Evolutionary conservation across 2,113 vertebrate species (phyloP), one percentile per base, ranked within the genome.

Genomic region (Gallinago paraguaiae): DNA sequence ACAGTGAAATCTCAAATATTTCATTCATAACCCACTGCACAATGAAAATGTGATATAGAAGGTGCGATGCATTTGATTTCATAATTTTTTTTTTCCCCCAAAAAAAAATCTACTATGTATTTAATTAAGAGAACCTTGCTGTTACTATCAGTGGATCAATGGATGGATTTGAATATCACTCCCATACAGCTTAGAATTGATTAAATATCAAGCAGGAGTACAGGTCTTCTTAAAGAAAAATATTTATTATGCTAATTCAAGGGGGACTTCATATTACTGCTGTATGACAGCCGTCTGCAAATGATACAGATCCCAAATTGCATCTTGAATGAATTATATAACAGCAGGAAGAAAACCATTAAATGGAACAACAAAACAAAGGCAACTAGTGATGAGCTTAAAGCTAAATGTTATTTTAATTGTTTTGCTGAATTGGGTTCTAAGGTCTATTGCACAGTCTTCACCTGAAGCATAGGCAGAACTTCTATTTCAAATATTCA

Each of bases 361-460:
- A 92, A 82, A 79, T 18, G n/a, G 56, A 67, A 84, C 46, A 83
- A 91, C 43, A 93, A 77, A 72, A 90, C 37, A 80, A 88, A 92
- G 30, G 19, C 65, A 92, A 41, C 31, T 37, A 82, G n/a, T 68
- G 7, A 68, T 25, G 22, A 82, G 24, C n/a, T 90, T 79, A 85
- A 94, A 82, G 17, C 24, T 82, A 82, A 93, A 83, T 67, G n/a
- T 41, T 80, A 80, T 74, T 94, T 85, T 90, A 90, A 90, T 82
- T 90, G 71, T 95, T 92, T 92, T 74, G 39, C 30, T 80, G 79
- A 94, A 77, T 39, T 78, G 19, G 16, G 8, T 84, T 84, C 53
- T 76, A 61, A 81, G 60, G 72, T 70, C 79, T 88, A 45, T 77
- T 88, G 76, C 43, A 64, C 41, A 88, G 37, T 59, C 51, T 88